Conservation (phyloP, 2,797 vertebrate genomes). For the Saxicola maurus region DNA sequence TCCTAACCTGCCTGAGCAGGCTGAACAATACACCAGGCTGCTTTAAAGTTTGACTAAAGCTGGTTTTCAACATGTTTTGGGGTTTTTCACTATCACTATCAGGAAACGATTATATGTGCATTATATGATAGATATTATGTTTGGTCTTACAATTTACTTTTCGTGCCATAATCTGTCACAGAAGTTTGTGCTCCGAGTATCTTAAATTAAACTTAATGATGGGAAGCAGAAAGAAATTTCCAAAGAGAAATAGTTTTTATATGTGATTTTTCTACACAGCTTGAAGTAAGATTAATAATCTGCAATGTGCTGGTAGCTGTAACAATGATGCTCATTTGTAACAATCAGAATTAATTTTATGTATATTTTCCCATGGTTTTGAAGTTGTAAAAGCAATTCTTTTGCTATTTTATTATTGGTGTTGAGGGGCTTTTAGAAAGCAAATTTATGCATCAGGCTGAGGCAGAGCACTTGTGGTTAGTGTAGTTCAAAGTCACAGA, state of each 20-base stretch:
- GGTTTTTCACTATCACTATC: neutral
- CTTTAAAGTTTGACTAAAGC: neutral
- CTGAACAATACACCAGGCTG: neutral
- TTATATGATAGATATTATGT: neutral
- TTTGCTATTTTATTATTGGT: conserved; percentile 9
- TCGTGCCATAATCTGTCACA: neutral
- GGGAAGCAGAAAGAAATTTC: conserved; percentile 41
- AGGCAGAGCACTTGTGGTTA: neutral
- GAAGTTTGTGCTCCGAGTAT: conserved; percentile 17
- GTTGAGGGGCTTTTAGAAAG: neutral
- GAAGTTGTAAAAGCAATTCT: neutral
- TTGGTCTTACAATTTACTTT: conserved; percentile 41
- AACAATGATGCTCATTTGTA: neutral
- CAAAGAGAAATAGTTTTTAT: neutral
- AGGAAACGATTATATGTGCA: neutral
- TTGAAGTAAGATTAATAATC: conserved; percentile 22
- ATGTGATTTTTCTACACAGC: conserved; percentile 5
- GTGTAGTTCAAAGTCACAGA: neutral
- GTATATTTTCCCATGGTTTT: neutral
- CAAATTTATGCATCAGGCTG: neutral
- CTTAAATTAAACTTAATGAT: conserved; percentile 22
- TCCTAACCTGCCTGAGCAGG: neutral
- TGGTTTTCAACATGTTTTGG: neutral
- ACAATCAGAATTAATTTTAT: neutral
- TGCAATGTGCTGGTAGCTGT: neutral